A percentile compares a stretch with the other conserved stretches of the same genome.
These are phyloP conservation scores for Epinephelus malabaricus DNA, from an alignment of 2,797 vertebrate species.

Conservation along the genomic window DNA sequence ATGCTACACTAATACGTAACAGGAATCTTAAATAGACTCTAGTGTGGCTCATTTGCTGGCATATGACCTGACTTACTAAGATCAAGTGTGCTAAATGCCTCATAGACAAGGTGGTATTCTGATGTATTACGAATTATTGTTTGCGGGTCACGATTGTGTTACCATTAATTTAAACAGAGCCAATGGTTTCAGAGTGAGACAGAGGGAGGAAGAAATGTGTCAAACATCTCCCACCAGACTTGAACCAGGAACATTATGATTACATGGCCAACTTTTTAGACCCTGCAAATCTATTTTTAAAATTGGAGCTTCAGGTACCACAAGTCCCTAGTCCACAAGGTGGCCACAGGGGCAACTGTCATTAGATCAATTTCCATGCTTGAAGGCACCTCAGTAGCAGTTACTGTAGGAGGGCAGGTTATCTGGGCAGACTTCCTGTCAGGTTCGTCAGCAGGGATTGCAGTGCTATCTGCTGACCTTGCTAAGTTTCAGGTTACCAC, in stretches of 20 bases:
- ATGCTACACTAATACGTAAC: neutral
- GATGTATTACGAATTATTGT: neutral
- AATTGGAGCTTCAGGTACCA: neutral
- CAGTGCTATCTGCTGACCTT: slow-evolving; percentile 42
- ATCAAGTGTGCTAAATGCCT: slow-evolving; percentile 6
- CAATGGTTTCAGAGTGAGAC: neutral
- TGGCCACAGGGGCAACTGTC: neutral
- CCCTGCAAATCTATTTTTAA: neutral
- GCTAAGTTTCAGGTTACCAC: slow-evolving; percentile 45
- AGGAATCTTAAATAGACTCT: slow-evolving; percentile 7
- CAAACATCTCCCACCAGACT: neutral
- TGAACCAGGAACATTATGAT: neutral
- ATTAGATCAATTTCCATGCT: neutral
- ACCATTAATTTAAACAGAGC: neutral
- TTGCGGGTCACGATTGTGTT: neutral
- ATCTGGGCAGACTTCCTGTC: slow-evolving; percentile 14
- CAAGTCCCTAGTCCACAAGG: neutral
- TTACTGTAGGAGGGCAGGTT: slow-evolving; percentile 2
- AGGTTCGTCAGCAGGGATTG: slow-evolving; percentile 37
- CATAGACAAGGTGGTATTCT: neutral
- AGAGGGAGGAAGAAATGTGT: neutral
- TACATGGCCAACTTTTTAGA: neutral
- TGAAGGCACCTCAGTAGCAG: neutral
- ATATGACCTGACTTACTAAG: slow-evolving; percentile 15
- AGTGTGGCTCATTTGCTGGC: slow-evolving; percentile 2